Percentiles rank a stretch among this genome's conserved stretches.
phyloP scores from a whole-genome alignment of 2,888 invertebrate genomes.

The Epinotia brunnichana region DNA sequence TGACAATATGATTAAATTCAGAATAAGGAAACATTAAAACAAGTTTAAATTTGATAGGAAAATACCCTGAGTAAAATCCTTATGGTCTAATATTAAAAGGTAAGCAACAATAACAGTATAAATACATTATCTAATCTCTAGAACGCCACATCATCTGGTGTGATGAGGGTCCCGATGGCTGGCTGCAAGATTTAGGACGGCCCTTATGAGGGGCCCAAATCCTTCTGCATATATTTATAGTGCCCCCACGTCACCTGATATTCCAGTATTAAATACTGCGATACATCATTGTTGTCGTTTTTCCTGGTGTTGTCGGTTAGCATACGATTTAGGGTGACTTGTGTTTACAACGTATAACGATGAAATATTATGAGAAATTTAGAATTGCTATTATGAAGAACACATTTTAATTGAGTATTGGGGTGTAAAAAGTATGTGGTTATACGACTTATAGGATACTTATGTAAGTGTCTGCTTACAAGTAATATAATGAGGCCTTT shows the following conservation, averaged over 20 bases:
- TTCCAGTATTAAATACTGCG: constrained; percentile 41
- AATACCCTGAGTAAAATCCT: not conserved
- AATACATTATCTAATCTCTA: constrained; percentile 38
- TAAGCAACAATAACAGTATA: constrained; percentile 23
- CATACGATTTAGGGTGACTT: constrained; percentile 3
- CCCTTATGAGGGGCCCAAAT: constrained; percentile 40
- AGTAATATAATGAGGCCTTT: too few species aligned
- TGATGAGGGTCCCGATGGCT: constrained; percentile 42
- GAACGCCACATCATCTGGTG: constrained; percentile 40
- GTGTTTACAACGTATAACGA: not conserved
- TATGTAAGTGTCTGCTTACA: too few species aligned
- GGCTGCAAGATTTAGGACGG: constrained; percentile 41
- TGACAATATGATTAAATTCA: too few species aligned
- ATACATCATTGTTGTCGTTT: constrained; percentile 31
- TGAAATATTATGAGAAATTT: not conserved
- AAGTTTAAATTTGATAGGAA: not conserved
- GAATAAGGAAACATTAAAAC: not conserved
- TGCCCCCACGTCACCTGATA: constrained; percentile 42
- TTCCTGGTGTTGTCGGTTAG: constrained; percentile 9
- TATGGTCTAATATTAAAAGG: constrained; percentile 5
- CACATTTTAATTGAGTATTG: too few species aligned
- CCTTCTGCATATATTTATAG: constrained; percentile 44
- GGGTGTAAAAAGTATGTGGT: too few species aligned
- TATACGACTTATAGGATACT: too few species aligned
- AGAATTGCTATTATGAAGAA: not conserved